These are phyloP conservation scores for Phataginus tricuspis DNA, from an alignment of 2,797 vertebrate species.

Conservation along the genomic window DNA sequence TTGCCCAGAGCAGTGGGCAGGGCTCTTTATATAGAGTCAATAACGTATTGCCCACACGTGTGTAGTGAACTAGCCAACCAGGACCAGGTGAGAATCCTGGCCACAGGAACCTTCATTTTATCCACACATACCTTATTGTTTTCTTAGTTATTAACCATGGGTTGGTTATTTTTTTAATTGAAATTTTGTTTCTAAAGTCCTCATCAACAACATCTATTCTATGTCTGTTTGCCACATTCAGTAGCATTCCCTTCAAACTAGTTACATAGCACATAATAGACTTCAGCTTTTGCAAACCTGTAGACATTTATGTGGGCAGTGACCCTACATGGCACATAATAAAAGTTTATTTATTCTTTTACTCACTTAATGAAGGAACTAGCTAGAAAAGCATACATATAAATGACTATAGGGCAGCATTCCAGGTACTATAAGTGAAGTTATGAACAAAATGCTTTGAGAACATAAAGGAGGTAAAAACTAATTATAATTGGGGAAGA, in stretches of 20 bases:
- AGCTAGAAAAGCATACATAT: neutral
- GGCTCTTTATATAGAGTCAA: too few relatives aligned
- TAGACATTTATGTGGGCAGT: neutral
- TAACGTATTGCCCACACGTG: too few relatives aligned
- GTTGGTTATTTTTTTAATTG: neutral
- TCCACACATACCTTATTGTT: neutral
- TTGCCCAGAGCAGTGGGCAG: too few relatives aligned
- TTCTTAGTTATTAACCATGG: neutral
- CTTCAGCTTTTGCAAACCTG: neutral
- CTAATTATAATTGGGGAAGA: neutral
- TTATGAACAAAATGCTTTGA: neutral
- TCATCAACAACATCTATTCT: neutral
- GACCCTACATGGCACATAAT: neutral
- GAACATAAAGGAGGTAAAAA: neutral
- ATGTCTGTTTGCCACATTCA: constrained; percentile 9
- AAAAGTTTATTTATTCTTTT: constrained; percentile 16
- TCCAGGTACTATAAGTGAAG: neutral
- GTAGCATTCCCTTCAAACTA: neutral
- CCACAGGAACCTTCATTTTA: too few relatives aligned
- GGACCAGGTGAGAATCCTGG: too few relatives aligned
- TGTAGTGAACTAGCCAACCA: too few relatives aligned
- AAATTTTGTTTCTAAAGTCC: neutral
- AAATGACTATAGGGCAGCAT: neutral
- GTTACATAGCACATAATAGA: neutral
- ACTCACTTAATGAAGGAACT: neutral